Percentiles rank a stretch among this genome's conserved stretches.
Conservation (phyloP, 2,888 invertebrate genomes). For the Pseudoips prasinana region DNA sequence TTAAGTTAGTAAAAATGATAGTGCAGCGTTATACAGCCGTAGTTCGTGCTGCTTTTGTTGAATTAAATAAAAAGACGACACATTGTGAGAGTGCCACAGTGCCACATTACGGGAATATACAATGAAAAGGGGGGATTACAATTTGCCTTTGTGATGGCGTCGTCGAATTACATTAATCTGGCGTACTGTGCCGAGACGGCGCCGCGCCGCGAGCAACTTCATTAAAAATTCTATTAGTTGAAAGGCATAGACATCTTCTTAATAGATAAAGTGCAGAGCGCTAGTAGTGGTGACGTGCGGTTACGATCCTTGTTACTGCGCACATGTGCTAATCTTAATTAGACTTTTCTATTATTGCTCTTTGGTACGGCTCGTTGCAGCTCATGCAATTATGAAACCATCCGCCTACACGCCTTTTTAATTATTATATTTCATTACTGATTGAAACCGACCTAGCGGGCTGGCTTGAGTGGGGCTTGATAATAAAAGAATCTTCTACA, state of each 20-base stretch:
- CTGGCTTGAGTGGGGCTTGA: too few relatives aligned
- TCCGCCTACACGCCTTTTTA: too few relatives aligned
- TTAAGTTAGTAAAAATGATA: slow-evolving; percentile 44
- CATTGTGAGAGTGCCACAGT: slow-evolving; percentile 62
- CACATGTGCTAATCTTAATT: slow-evolving; percentile 30
- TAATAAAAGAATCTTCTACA: too few relatives aligned
- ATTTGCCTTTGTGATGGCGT: slow-evolving; percentile 80
- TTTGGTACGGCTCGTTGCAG: too few relatives aligned
- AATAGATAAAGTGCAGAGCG: slow-evolving; percentile 71
- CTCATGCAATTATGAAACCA: too few relatives aligned
- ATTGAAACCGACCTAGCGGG: too few relatives aligned
- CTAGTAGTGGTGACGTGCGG: slow-evolving; percentile 46
- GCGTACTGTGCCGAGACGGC: slow-evolving; percentile 61
- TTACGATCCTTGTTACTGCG: slow-evolving; percentile 26
- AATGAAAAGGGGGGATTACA: slow-evolving; percentile 76
- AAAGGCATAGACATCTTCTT: slow-evolving; percentile 74
- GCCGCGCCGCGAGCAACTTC: slow-evolving; percentile 69
- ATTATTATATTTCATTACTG: too few relatives aligned
- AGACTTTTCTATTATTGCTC: too few relatives aligned
- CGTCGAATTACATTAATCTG: slow-evolving; percentile 81
- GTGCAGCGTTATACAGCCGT: slow-evolving; percentile 32
- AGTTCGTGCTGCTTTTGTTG: slow-evolving; percentile 39
- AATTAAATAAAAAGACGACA: slow-evolving; percentile 60
- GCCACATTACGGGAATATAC: slow-evolving; percentile 65
- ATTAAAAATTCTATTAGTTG: slow-evolving; percentile 82